phyloP scores from a whole-genome alignment of 92 coral and sea anemone genomes.

The Zoanthus sociatus region DNA sequence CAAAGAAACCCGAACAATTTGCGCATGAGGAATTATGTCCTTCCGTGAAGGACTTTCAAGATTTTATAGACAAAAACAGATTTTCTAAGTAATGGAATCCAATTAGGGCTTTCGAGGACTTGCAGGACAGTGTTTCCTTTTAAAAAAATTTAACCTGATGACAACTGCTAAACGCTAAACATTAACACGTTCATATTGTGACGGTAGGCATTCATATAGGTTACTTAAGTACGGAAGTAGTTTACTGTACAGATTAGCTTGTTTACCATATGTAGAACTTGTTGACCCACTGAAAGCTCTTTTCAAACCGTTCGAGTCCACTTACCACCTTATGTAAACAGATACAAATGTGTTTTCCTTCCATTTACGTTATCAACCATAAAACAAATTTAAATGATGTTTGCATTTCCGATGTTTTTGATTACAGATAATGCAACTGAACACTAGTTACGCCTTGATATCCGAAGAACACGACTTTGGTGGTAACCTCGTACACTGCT shows the following conservation, averaged over 20 bases:
- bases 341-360: constrained; percentile 23
- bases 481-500: not conserved
- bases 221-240: constrained; percentile 1
- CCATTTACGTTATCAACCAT: constrained; percentile 24
- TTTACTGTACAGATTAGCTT: constrained; percentile 11
- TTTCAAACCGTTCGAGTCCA: constrained; percentile 25
- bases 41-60: constrained; percentile 28
- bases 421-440: constrained; percentile 16
- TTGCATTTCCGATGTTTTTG: constrained; percentile 24
- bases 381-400: constrained; percentile 33
- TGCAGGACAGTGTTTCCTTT: not conserved
- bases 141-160: constrained; percentile 7
- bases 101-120: not conserved
- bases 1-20: not conserved
- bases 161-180: constrained; percentile 20
- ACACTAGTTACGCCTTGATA: constrained; percentile 12
- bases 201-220: not conserved
- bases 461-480: constrained; percentile 1
- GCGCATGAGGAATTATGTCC: not conserved
- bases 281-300: constrained; percentile 15
- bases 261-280: constrained; percentile 21
- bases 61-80: not conserved
- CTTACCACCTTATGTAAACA: constrained; percentile 24
- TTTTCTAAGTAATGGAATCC: not conserved
- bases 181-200: constrained; percentile 13